These are phyloP conservation scores for Pocota personata DNA, from an alignment of 2,888 invertebrate species.

Conservation along the genomic window DNA sequence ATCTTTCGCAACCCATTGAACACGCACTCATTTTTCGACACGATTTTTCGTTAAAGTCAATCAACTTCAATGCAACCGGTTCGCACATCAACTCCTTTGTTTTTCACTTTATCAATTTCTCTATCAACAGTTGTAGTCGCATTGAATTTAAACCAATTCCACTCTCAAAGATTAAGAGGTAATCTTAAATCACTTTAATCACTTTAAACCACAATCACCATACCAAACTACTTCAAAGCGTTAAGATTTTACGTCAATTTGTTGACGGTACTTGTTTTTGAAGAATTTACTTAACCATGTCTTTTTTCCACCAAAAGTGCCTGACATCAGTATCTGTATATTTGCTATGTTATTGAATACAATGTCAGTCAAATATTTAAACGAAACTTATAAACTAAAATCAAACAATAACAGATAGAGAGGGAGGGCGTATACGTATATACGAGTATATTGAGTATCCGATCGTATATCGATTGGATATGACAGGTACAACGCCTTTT, in stretches of 20 bases:
- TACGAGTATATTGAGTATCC: not conserved
- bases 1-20: too few species aligned
- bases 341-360: not conserved
- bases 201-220: not conserved
- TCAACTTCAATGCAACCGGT: not conserved
- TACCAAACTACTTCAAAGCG: not conserved
- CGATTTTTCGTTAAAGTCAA: not conserved
- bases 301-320: not conserved
- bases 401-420: not conserved
- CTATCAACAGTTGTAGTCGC: not conserved
- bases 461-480: not conserved
- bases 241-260: not conserved
- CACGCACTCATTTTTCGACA: not conserved
- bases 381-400: not conserved
- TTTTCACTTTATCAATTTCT: not conserved
- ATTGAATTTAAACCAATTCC: not conserved
- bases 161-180: not conserved
- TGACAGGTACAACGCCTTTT: slow-evolving; percentile 4
- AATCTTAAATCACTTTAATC: not conserved
- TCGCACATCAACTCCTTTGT: slow-evolving; percentile 6
- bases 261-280: not conserved
- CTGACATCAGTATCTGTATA: not conserved
- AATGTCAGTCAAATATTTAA: not conserved
- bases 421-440: not conserved
- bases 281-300: not conserved